Evolutionary conservation across 2,797 vertebrate species (phyloP).

Genomic region (Hypotaenidia philippensis): DNA sequence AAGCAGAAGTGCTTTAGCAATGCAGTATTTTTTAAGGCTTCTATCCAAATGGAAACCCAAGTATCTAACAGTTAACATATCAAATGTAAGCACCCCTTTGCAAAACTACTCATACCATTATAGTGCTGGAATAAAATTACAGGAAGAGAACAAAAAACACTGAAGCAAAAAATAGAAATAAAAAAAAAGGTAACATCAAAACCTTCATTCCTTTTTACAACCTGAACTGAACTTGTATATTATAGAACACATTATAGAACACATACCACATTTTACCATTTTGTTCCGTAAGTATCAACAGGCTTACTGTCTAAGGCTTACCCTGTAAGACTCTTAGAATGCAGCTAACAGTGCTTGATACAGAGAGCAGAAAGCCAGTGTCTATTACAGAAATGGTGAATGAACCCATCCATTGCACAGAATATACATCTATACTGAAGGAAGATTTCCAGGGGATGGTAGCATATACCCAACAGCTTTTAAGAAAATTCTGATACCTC

Average conservation of each 20-base stretch:
- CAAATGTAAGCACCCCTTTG: neutral
- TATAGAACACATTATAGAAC: neutral
- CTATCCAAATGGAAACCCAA: conserved; percentile 3
- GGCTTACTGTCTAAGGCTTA: neutral
- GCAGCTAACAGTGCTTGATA: neutral
- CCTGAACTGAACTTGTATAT: neutral
- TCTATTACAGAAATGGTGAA: neutral
- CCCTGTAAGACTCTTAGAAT: neutral
- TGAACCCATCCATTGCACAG: neutral
- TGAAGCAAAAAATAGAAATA: neutral
- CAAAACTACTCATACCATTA: neutral
- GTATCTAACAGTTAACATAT: neutral
- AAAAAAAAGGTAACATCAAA: conserved; percentile 2
- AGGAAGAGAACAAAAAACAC: neutral
- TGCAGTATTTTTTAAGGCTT: neutral
- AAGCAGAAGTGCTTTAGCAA: neutral
- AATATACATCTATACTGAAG: neutral
- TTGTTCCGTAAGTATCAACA: neutral
- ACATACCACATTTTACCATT: neutral
- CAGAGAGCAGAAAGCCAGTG: neutral
- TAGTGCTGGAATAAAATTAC: neutral
- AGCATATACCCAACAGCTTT: neutral
- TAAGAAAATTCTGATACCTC: neutral
- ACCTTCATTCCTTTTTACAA: neutral
- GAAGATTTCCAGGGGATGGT: neutral